Conservation (phyloP, 2,113 vertebrate genomes). For the Myanophis thanlyinensis region DNA sequence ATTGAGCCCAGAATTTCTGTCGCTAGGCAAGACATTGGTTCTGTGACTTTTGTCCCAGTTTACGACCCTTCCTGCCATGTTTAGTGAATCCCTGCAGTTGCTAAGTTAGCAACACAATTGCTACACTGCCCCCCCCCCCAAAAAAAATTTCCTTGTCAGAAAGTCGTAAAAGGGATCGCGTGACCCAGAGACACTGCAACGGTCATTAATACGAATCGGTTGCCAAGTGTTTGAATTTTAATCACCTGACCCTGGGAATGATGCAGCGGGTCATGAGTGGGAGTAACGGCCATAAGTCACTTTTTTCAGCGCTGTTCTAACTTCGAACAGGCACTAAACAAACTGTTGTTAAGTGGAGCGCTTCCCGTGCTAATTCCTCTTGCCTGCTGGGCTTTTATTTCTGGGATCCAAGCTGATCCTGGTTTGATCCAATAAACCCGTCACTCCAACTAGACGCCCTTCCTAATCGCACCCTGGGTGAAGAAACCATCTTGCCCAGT, state of each 20-base stretch:
- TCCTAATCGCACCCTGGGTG: fast-evolving
- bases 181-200: neutral
- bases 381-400: neutral
- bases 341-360: neutral
- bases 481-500: neutral
- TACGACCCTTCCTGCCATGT: neutral
- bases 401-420: neutral
- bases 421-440: neutral
- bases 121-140: neutral
- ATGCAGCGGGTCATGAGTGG: neutral
- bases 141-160: neutral
- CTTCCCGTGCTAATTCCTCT: neutral
- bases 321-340: neutral
- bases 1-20: neutral
- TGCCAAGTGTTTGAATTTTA: neutral
- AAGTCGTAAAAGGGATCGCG: neutral
- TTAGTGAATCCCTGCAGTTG: neutral
- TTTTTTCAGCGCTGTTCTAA: neutral
- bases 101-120: neutral
- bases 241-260: neutral
- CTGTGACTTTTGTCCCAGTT: neutral
- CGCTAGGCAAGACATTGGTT: neutral
- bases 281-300: neutral
- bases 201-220: neutral
- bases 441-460: neutral